Evolutionary conservation across 2,113 vertebrate genomes (phyloP), one percentile per base, ranked within the genome.

Genomic region (Hippocampus comes): DNA sequence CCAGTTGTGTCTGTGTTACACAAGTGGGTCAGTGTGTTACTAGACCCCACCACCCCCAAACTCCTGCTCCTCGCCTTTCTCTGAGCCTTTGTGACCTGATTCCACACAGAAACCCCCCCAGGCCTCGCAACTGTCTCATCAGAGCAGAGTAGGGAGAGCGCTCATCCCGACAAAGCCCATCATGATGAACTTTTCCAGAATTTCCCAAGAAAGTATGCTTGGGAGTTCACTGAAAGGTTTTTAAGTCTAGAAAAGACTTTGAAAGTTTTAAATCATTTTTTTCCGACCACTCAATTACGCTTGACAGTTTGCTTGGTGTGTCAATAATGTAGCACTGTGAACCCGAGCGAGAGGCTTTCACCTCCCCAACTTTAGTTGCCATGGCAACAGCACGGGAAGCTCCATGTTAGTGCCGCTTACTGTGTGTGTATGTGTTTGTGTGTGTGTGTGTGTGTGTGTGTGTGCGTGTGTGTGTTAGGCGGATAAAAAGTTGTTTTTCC

Each of bases 11-110:
- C 18, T 51, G n/a, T 11, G 17, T 14, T 72, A 65, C 42, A 30
- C 78, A 95, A 94, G 90, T 96, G 94, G 95, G 96, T 95, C 94
- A 95, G 89, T 93, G 92, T 94, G 90, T 92, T 87, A 83, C 86
- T 84, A 84, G 87, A 88, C 76, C 23, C 70, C 80, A 79, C 81
- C 88, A 73, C 83, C 34, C 34, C 34, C 34, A 38, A 30, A 51
- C 80, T 79, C 81, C 89, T 21, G 12, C 30, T 38, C 59, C 30
- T 21, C 91, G 90, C 89, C 76, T 38, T 38, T 46, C 43, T 14
- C 14, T 46, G 43, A 12, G 85, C 89, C 84, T 83, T 88, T 88
- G 27, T 92, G 94, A 94, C 94, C 94, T 94, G 94, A 90, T 95
- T 95, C 25, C 66, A 25, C 51, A 27, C 1, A 57, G n/a, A 77